These are phyloP conservation scores for Octopus bimaculoides DNA, from an alignment of 1,140 invertebrate species.

Conservation along the genomic window DNA sequence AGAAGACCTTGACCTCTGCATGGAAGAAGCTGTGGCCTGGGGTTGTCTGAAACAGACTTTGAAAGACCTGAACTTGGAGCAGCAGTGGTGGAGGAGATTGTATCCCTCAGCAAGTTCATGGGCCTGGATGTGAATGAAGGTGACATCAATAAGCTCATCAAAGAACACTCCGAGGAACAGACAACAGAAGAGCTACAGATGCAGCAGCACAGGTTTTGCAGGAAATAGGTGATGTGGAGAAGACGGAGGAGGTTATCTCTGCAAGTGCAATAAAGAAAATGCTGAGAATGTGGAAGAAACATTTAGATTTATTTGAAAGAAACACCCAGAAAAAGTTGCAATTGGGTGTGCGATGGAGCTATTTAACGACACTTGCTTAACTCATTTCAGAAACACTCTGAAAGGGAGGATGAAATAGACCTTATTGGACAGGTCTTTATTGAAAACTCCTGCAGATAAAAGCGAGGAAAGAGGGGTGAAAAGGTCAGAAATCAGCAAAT, in stretches of 20 bases:
- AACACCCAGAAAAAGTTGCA: background rate
- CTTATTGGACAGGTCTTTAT: background rate
- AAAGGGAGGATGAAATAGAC: background rate
- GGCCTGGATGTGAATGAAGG: background rate
- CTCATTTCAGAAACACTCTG: constrained; percentile 7
- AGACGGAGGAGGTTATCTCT: background rate
- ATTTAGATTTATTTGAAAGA: background rate
- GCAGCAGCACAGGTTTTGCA: constrained; percentile 4
- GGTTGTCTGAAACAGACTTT: background rate
- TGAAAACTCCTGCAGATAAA: background rate
- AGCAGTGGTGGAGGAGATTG: background rate
- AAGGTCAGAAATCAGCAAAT: background rate
- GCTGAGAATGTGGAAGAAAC: background rate
- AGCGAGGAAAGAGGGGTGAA: background rate
- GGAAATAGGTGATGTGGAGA: background rate
- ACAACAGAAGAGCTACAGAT: background rate
- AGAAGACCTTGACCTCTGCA: background rate
- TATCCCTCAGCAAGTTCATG: background rate
- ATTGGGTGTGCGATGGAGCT: background rate
- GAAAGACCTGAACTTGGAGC: background rate
- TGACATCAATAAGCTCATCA: background rate
- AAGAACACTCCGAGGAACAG: background rate
- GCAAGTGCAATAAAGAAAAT: background rate
- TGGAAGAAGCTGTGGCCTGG: background rate
- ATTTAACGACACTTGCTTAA: constrained; percentile 1